Evolutionary conservation across 2,113 vertebrate species (phyloP), one percentile per base, ranked within the genome.

Genomic region (Pituophis catenifer): DNA sequence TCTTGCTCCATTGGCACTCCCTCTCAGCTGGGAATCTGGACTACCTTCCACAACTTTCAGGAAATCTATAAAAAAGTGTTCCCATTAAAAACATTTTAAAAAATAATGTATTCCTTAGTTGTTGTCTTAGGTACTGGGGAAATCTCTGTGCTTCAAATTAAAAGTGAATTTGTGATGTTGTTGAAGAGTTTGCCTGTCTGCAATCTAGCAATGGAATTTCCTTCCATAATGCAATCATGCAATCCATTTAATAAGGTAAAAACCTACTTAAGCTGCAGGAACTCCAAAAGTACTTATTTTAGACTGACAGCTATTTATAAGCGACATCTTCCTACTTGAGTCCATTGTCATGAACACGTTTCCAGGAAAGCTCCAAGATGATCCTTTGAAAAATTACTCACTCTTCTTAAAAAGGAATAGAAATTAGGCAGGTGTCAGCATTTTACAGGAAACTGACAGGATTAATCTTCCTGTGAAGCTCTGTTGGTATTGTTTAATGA

Each of bases 341-440:
- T 4, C 94, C 90, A 95, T 91, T 93, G 93, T 94, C 58, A 91
- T 29, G 29, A 92, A 93, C 15, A n/a, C 48, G 95, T 95, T 95
- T 94, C 17, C 62, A 93, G 86, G 86, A 96, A 95, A 91, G 44
- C 26, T 95, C 92, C 92, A 19, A 89, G 50, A 95, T 94, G 70
- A 92, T 92, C 92, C 44, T 96, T 94, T 93, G 91, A 94, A 90
- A 90, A 96, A 96, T 93, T 91, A 95, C 89, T 23, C 59, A 92
- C 19, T 1, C 0, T 86, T 93, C 85, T 93, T 90, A 95, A 94
- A 95, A 97, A 58, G 8, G 5, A 59, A 86, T 50, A 91, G 88
- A 96, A 93, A 96, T 93, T 62, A 95, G 50, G 23, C 93, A 95
- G 62, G 86, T 96, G 92, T 95, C 58, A 50, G 92, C 65, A 93